Base-by-base conservation (phyloP, 2,888 invertebrate genomes). In the Lasioglossum leucozonium region DNA sequence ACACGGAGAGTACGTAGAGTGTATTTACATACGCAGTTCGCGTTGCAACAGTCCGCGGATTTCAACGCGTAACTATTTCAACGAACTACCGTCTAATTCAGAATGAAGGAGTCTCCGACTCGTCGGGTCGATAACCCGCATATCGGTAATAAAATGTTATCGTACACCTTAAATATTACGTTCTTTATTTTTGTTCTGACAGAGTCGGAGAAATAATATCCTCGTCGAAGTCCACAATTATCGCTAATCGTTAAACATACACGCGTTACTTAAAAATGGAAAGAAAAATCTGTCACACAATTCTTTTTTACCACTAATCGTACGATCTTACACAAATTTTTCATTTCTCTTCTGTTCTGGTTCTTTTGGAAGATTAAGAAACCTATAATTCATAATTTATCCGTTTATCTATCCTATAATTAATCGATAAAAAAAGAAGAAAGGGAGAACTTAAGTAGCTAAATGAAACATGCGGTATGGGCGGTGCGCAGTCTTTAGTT, bases 401-500 rank as follows among this genome's bases (percentile, higher is more conserved):
- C 69, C 74, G 72, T 75, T 65, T 79, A 82, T 74, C 78, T 85
- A 83, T 72, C 65, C 72, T 87, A 85, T 62, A 69, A 82, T 83
- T 77, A 81, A n/a, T 65, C 26, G 58, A 51, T 67, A 55, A 34
- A 65, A 65, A 65, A 34, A 22, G 22, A 65, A 34, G 34, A 80
- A 30, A 67, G 69, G 42, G 34, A 71, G 42, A 86, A 87, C 86
- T 85, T 88, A 86, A 58, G n/a, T 73, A 30, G 42, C 84, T 84
- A 88, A 82, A 86, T 86, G 86, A 86, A 81, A 85, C 79, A 79
- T 87, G 87, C 79, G 84, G 58, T 81, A 82, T 81, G 81, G 76
- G 79, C 77, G 81, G 81, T 89, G 83, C 74, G 81, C 86, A 84
- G 84, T 89, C 87, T 89, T 89, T 67, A 76, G 62, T 82, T 80